Percentiles rank a stretch among this genome's conserved stretches.
These are phyloP conservation scores for Scyliorhinus canicula DNA, from an alignment of 2,797 vertebrate genomes.

Conservation along the genomic window DNA sequence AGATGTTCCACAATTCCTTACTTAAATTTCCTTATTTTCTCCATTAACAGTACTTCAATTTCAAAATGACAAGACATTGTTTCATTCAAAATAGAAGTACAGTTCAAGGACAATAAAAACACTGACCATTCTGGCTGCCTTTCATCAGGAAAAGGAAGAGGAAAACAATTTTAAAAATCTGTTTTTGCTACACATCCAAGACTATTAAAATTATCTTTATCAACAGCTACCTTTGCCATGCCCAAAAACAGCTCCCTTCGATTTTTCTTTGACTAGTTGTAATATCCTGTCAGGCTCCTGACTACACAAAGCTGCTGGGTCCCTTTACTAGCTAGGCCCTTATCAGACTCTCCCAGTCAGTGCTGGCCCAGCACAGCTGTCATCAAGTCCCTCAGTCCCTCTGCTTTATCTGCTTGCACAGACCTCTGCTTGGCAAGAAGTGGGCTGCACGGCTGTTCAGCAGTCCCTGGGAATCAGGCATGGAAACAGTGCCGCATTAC, in stretches of 20 bases:
- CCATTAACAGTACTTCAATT: not conserved
- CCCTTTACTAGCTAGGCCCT: constrained; percentile 69
- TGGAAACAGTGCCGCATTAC: constrained; percentile 58
- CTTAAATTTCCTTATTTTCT: constrained; percentile 21
- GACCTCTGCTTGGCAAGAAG: constrained; percentile 59
- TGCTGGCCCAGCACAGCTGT: constrained; percentile 72
- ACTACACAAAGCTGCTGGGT: constrained; percentile 54
- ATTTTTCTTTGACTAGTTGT: constrained; percentile 57
- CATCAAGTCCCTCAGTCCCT: constrained; percentile 59
- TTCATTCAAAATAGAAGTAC: not conserved
- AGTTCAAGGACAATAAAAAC: constrained; percentile 7
- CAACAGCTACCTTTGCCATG: constrained; percentile 56
- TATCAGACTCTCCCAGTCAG: constrained; percentile 87
- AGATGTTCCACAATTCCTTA: constrained; percentile 24
- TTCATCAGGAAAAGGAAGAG: not conserved
- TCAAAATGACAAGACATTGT: not conserved
- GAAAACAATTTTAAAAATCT: constrained; percentile 16
- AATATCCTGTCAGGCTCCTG: constrained; percentile 63
- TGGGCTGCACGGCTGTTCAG: constrained; percentile 46
- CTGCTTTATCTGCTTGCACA: constrained; percentile 77
- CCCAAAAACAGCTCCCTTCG: constrained; percentile 56
- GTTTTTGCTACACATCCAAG: constrained; percentile 27
- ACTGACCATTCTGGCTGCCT: not conserved
- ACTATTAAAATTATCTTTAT: constrained; percentile 68
- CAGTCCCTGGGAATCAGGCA: constrained; percentile 54